Evolutionary conservation across 1,140 invertebrate genomes (phyloP).

Genomic region (Drosophila miranda): DNA sequence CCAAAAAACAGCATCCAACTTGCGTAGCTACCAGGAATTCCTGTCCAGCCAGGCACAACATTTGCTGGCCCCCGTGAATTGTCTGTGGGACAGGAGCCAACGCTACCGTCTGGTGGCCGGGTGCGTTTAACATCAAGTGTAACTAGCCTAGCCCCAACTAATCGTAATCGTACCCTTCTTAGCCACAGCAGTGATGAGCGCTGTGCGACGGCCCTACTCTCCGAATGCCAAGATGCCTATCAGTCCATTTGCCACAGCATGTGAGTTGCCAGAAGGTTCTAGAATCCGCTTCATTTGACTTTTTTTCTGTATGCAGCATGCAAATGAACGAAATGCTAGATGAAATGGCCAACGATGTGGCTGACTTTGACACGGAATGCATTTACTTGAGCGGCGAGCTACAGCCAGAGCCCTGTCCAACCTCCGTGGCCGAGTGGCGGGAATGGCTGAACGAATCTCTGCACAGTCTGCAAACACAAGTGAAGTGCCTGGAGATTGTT

Average conservation of each 20-base stretch:
- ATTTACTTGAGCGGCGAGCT: neutral
- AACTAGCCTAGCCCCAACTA: neutral
- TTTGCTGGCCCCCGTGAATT: constrained; percentile 15
- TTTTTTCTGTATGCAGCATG: constrained; percentile 1
- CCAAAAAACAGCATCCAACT: constrained; percentile 7
- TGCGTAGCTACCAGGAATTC: constrained; percentile 24
- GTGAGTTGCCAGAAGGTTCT: constrained; percentile 11
- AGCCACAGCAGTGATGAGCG: constrained; percentile 17
- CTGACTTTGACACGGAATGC: neutral
- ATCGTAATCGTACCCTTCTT: neutral
- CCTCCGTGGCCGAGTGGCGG: neutral
- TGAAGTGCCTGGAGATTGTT: constrained; percentile 11
- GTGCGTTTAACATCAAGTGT: constrained; percentile 13
- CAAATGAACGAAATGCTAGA: neutral
- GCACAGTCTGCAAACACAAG: neutral
- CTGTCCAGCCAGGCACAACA: neutral
- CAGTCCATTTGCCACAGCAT: neutral
- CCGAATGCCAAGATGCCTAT: constrained; percentile 18
- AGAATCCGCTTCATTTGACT: neutral
- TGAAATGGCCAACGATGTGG: neutral
- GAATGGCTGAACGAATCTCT: constrained; percentile 3
- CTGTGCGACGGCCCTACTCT: constrained; percentile 26
- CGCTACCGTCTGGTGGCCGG: constrained; percentile 34
- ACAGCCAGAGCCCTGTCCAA: neutral
- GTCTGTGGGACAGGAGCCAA: constrained; percentile 53